Conservation (phyloP, 2,888 invertebrate genomes). For the Spatulosminthurus flaviceps region DNA sequence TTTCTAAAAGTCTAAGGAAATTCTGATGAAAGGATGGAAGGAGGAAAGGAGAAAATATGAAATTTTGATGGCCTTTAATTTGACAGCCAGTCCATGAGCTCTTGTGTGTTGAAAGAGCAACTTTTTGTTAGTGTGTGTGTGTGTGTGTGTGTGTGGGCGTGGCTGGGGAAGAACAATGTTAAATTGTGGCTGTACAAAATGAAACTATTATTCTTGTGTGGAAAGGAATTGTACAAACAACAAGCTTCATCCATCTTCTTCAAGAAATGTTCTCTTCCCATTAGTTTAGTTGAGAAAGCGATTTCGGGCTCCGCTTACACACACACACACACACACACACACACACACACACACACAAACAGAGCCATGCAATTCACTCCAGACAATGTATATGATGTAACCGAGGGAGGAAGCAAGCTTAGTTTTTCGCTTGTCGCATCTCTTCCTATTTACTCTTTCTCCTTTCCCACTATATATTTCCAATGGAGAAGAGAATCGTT, state of each 20-base stretch:
- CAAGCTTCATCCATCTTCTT: slow-evolving; percentile 48
- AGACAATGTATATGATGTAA: too few relatives aligned
- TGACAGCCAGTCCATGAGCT: slow-evolving; percentile 20
- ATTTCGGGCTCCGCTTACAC: too few relatives aligned
- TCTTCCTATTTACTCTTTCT: too few relatives aligned
- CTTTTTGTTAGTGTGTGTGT: slow-evolving; percentile 31
- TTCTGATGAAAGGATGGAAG: slow-evolving; percentile 18
- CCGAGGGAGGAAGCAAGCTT: too few relatives aligned
- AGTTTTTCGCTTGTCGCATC: too few relatives aligned
- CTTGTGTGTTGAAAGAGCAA: slow-evolving; percentile 28
- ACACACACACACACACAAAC: too few relatives aligned
- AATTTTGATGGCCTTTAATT: slow-evolving; percentile 31
- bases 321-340: too few relatives aligned
- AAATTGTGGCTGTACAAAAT: slow-evolving; percentile 36
- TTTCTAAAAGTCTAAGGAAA: background rate
- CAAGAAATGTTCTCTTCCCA: slow-evolving; percentile 44
- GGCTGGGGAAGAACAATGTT: background rate
- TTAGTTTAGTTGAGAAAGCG: slow-evolving; percentile 46
- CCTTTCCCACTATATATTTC: too few relatives aligned
- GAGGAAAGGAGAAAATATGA: slow-evolving; percentile 26
- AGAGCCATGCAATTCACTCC: too few relatives aligned
- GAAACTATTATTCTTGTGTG: slow-evolving; percentile 50
- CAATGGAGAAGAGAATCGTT: too few relatives aligned
- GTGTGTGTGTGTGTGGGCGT: slow-evolving; percentile 41
- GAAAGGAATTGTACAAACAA: slow-evolving; percentile 36